Percentiles rank a stretch among this genome's conserved stretches.
Conservation (phyloP, 64 coral and sea anemone species). For the Montipora cactus region DNA sequence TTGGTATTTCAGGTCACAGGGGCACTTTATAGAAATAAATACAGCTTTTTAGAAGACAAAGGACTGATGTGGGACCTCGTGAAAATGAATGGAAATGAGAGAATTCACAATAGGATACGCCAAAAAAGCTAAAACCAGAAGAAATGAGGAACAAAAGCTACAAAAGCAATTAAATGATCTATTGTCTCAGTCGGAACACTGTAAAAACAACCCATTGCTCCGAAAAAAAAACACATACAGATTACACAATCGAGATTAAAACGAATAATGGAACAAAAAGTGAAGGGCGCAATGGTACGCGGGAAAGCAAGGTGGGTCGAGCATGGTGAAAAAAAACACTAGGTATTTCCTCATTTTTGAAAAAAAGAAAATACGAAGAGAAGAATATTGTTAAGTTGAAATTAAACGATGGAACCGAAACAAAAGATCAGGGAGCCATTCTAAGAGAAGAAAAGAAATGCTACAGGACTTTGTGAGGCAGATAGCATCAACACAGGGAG, state of each 20-base stretch:
- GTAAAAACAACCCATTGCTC: background rate
- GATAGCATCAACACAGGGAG: too few species aligned
- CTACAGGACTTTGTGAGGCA: too few species aligned
- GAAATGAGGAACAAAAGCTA: background rate
- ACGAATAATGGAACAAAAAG: background rate
- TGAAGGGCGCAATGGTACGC: background rate
- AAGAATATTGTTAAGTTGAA: too few species aligned
- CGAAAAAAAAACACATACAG: background rate
- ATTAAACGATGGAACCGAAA: too few species aligned
- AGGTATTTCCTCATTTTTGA: slow-evolving; percentile 13
- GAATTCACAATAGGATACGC: background rate
- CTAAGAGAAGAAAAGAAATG: too few species aligned
- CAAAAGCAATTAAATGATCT: background rate
- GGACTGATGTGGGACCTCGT: slow-evolving; percentile 30
- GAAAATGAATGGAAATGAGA: slow-evolving; percentile 23
- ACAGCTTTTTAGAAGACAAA: background rate
- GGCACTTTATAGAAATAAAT: background rate
- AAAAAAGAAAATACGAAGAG: background rate
- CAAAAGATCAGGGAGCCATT: too few species aligned
- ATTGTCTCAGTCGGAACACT: background rate
- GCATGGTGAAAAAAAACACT: background rate
- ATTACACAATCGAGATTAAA: background rate
- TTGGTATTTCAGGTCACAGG: too few species aligned
- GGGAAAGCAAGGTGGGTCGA: slow-evolving; percentile 24
- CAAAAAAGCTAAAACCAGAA: background rate